A percentile compares a stretch with the other conserved stretches of the same genome.
Conservation (phyloP, 1,140 invertebrate genomes). For the Bicyclus anynana region DNA sequence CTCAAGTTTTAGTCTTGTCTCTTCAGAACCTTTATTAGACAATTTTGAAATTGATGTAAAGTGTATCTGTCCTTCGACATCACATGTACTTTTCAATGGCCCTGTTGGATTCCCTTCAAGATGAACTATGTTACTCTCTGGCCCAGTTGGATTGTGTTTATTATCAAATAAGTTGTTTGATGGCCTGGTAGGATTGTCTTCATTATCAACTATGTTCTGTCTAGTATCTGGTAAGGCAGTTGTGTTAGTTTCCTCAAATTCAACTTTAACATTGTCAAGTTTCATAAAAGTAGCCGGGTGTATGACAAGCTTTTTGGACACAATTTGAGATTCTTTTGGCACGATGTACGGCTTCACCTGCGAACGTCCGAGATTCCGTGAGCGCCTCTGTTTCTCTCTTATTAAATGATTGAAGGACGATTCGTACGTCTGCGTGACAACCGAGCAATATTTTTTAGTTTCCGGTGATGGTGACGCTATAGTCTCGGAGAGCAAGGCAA, state of each 20-base stretch:
- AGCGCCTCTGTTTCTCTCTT: slow-evolving; percentile 15
- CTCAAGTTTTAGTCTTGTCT: background rate
- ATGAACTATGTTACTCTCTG: too few relatives aligned
- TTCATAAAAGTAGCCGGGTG: slow-evolving; percentile 11
- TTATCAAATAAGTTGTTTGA: too few relatives aligned
- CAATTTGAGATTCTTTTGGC: slow-evolving; percentile 2
- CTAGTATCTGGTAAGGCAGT: too few relatives aligned
- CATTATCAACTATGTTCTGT: too few relatives aligned
- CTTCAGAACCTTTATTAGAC: too few relatives aligned
- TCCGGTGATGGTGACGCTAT: too few relatives aligned
- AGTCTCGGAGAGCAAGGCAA: slow-evolving; percentile 34
- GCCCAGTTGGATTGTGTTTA: too few relatives aligned
- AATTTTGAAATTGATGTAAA: too few relatives aligned
- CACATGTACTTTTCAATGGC: too few relatives aligned
- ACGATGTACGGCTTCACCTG: slow-evolving; percentile 22
- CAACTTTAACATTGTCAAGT: slow-evolving; percentile 2
- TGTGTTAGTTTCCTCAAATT: background rate
- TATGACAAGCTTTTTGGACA: slow-evolving; percentile 16
- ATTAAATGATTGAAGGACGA: slow-evolving; percentile 22
- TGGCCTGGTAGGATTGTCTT: too few relatives aligned
- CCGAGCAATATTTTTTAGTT: slow-evolving; percentile 1
- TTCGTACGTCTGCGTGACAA: slow-evolving; percentile 30
- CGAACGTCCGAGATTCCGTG: background rate
- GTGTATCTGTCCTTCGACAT: too few relatives aligned
- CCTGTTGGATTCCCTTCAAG: too few relatives aligned